Conservation (phyloP, 2,113 vertebrate species). For the Brachyhypopomus gauderio region DNA sequence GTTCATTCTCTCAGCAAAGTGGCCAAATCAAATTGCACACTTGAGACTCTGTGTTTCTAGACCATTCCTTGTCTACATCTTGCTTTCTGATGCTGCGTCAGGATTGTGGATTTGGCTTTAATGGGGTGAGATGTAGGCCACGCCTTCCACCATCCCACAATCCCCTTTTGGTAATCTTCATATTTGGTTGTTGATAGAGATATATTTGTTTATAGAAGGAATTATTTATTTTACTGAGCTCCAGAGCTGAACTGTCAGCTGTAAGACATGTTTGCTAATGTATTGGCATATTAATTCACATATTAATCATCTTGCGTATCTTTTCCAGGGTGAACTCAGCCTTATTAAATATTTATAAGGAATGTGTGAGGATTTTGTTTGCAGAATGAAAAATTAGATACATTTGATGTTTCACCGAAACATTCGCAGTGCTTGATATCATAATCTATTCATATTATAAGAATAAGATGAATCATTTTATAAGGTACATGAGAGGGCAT, state of each 20-base stretch:
- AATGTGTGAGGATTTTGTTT: background rate
- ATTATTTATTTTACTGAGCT: background rate
- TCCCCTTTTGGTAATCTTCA: background rate
- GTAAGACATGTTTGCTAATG: background rate
- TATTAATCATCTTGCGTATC: background rate
- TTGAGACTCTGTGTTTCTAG: slow-evolving; percentile 53
- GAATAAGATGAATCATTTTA: too few relatives aligned
- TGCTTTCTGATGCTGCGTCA: background rate
- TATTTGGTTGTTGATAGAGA: background rate
- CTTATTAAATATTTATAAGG: too few relatives aligned
- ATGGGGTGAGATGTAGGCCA: slow-evolving; percentile 1
- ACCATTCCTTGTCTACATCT: slow-evolving; percentile 30
- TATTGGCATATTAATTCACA: background rate
- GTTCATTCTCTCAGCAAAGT: slow-evolving; percentile 56
- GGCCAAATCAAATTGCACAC: slow-evolving; percentile 56
- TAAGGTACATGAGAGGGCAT: too few relatives aligned
- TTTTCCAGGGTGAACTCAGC: background rate
- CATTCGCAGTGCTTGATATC: too few relatives aligned
- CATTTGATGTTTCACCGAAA: too few relatives aligned
- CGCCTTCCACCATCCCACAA: background rate
- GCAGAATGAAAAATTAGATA: too few relatives aligned
- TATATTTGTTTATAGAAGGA: background rate
- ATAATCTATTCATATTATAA: too few relatives aligned
- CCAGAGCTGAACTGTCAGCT: background rate
- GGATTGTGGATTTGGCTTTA: background rate